These are phyloP conservation scores for Semnornis frantzii DNA, from an alignment of 2,113 vertebrate species.

Conservation along the genomic window DNA sequence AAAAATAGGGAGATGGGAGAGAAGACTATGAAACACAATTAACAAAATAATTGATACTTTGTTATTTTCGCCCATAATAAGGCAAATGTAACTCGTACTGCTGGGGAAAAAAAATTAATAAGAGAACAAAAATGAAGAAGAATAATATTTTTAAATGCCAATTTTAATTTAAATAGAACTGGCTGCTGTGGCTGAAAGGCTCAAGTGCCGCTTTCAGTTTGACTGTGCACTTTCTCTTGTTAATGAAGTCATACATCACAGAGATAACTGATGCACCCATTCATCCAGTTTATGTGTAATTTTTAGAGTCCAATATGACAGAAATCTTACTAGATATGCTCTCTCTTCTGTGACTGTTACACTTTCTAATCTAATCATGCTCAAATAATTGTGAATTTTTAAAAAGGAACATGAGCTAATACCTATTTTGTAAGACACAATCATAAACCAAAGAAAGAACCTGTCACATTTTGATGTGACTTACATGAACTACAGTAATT, in stretches of 20 bases:
- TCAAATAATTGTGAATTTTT: constrained; percentile 3
- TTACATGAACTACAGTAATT: constrained; percentile 30
- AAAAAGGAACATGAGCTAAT: background rate
- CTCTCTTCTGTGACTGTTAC: background rate
- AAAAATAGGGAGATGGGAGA: background rate
- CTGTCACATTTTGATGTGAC: background rate
- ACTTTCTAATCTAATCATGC: background rate
- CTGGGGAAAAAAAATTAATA: constrained; percentile 10
- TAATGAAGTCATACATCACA: constrained; percentile 34
- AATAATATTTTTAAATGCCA: constrained; percentile 1
- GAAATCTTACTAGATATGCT: background rate
- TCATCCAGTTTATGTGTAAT: background rate
- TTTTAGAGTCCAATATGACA: background rate
- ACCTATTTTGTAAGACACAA: background rate
- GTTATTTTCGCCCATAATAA: background rate
- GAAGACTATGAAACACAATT: background rate
- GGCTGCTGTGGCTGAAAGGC: background rate
- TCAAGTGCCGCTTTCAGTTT: constrained; percentile 52
- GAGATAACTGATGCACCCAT: constrained; percentile 12
- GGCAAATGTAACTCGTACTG: background rate
- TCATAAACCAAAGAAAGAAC: background rate
- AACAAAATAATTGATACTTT: background rate
- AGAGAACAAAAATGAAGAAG: background rate
- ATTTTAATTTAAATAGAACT: constrained; percentile 22
- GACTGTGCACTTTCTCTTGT: constrained; percentile 41